Conservation (phyloP, 23 tunicate genomes). For the Phallusia fumigata region DNA sequence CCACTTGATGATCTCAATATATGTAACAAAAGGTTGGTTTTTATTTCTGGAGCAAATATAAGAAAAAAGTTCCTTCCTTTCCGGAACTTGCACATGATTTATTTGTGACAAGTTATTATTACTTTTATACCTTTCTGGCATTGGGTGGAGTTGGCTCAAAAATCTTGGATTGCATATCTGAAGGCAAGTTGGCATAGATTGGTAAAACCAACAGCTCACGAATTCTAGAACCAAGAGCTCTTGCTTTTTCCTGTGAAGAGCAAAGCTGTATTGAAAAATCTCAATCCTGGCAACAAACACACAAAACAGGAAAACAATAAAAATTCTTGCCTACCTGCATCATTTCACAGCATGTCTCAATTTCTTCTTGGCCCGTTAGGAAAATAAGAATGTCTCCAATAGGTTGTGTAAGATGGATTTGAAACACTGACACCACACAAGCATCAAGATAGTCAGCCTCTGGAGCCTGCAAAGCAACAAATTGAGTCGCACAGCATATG, state of each 20-base stretch:
- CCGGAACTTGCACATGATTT: too few relatives aligned
- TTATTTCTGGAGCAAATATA: too few relatives aligned
- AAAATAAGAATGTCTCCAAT: slow-evolving; percentile 90
- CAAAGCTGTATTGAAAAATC: not conserved
- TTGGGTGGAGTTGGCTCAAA: slow-evolving; percentile 95
- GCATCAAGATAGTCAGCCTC: slow-evolving; percentile 98
- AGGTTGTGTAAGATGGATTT: slow-evolving; percentile 98
- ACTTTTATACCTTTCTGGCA: slow-evolving; percentile 71
- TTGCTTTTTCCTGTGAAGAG: slow-evolving; percentile 51
- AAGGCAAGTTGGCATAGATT: slow-evolving; percentile 95
- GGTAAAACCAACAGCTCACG: slow-evolving; percentile 79
- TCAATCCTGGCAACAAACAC: not conserved
- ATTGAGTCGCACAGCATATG: too few relatives aligned
- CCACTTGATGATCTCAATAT: too few relatives aligned
- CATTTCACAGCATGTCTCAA: slow-evolving; percentile 88
- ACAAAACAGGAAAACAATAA: not conserved
- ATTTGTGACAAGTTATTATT: too few relatives aligned
- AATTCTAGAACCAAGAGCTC: slow-evolving; percentile 83
- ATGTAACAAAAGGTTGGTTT: too few relatives aligned
- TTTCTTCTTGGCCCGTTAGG: slow-evolving; percentile 97
- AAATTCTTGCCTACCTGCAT: slow-evolving; percentile 66
- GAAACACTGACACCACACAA: slow-evolving; percentile 94
- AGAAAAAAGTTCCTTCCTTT: too few relatives aligned
- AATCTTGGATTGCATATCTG: slow-evolving; percentile 95
- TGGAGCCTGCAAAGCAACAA: slow-evolving; percentile 49